These are phyloP conservation scores for Periophthalmus modestus DNA, from an alignment of 2,113 vertebrate genomes.

Conservation along the genomic window DNA sequence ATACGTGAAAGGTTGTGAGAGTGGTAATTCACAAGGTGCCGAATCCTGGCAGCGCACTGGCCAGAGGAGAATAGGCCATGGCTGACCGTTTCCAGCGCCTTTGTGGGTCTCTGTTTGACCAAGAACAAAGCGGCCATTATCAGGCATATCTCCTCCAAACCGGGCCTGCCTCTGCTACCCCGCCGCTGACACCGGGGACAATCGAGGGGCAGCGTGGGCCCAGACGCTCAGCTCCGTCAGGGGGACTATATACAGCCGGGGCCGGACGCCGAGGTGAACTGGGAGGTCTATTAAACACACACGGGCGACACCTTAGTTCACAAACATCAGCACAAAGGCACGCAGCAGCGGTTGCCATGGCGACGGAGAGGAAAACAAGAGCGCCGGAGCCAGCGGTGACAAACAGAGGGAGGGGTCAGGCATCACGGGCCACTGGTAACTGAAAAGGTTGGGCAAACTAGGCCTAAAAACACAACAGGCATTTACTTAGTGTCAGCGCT, in stretches of 20 bases:
- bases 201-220: slow-evolving; percentile 51
- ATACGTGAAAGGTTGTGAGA: slow-evolving; percentile 72
- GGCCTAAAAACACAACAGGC: slow-evolving; percentile 33
- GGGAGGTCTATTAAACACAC: slow-evolving; percentile 72
- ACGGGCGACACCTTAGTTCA: slow-evolving; percentile 72
- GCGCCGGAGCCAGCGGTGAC: slow-evolving; percentile 58
- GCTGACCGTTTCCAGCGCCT: slow-evolving; percentile 62
- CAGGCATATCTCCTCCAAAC: slow-evolving; percentile 63
- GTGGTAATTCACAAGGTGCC: slow-evolving; percentile 67
- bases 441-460: slow-evolving; percentile 57
- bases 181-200: slow-evolving; percentile 58
- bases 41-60: slow-evolving; percentile 61
- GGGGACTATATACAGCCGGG: slow-evolving; percentile 38
- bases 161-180: slow-evolving; percentile 48
- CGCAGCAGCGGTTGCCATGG: slow-evolving; percentile 64
- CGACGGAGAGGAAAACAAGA: slow-evolving; percentile 62
- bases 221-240: slow-evolving; percentile 37
- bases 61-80: slow-evolving; percentile 65
- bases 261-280: slow-evolving; percentile 61
- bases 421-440: slow-evolving; percentile 56
- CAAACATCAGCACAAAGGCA: slow-evolving; percentile 74
- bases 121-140: slow-evolving; percentile 75
- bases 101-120: slow-evolving; percentile 76
- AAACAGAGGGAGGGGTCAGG: slow-evolving; percentile 68
- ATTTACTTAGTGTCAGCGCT: slow-evolving; percentile 39